Evolutionary conservation across 2,113 vertebrate genomes (phyloP).

Genomic region (Anarhynchus alexandrinus): DNA sequence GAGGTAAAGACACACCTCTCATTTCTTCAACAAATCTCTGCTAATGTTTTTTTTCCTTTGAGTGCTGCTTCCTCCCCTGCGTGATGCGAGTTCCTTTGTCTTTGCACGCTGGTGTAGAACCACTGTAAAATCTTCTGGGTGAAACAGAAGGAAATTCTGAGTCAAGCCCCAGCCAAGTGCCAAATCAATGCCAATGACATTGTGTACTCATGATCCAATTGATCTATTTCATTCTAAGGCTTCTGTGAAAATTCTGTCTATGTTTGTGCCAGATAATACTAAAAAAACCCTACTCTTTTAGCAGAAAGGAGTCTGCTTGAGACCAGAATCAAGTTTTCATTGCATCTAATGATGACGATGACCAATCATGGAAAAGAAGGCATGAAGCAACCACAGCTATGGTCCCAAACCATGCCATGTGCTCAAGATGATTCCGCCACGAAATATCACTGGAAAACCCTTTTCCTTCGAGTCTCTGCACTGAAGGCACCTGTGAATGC

Average conservation of each 20-base stretch:
- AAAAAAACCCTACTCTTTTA: background rate
- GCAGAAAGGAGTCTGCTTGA: background rate
- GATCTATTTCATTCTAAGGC: background rate
- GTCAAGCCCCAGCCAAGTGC: background rate
- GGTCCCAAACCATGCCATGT: background rate
- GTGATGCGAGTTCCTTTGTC: background rate
- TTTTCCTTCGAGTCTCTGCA: background rate
- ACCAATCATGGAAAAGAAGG: background rate
- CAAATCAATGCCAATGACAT: background rate
- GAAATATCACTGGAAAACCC: background rate
- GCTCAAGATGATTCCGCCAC: background rate
- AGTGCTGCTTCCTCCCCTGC: background rate
- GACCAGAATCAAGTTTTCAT: background rate
- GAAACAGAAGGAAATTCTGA: background rate
- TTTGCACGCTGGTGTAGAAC: background rate
- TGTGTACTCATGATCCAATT: background rate
- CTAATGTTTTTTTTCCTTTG: background rate
- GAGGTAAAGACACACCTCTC: background rate
- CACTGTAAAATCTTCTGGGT: background rate
- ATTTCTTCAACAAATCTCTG: background rate
- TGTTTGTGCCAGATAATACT: background rate
- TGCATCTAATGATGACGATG: background rate
- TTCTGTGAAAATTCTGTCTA: background rate
- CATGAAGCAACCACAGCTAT: background rate
- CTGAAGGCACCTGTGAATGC: slow-evolving; percentile 43